phyloP scores from a whole-genome alignment of 2,113 vertebrate species.

The Podarcis cretensis region DNA sequence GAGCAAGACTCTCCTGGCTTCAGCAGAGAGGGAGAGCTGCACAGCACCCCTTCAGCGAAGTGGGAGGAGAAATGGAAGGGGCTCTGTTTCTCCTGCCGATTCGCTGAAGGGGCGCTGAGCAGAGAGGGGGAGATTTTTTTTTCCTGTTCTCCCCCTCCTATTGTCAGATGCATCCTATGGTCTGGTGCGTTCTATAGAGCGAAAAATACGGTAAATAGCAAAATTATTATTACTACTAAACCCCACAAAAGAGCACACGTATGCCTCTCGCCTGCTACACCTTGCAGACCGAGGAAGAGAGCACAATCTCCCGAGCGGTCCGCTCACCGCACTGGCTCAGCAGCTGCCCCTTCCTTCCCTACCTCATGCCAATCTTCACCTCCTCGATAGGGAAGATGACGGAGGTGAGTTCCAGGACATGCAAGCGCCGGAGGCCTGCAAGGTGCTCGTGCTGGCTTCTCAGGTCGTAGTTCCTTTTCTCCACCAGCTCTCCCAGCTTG shows the following conservation, averaged over 20 bases:
- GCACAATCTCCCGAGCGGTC: too few species aligned
- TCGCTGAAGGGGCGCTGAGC: too few species aligned
- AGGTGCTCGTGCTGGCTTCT: slow-evolving; percentile 81
- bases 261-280: neutral
- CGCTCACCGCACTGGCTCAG: neutral
- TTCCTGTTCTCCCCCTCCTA: too few species aligned
- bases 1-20: too few species aligned
- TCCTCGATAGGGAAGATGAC: slow-evolving; percentile 93
- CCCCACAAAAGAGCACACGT: neutral
- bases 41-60: too few species aligned
- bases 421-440: slow-evolving; percentile 80
- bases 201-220: too few species aligned
- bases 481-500: slow-evolving; percentile 87
- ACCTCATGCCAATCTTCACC: slow-evolving; percentile 92
- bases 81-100: too few species aligned
- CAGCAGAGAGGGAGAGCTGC: too few species aligned
- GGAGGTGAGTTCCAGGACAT: slow-evolving; percentile 90
- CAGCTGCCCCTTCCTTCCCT: slow-evolving; percentile 4
- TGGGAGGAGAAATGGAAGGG: too few species aligned
- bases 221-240: neutral
- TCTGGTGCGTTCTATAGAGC: too few species aligned
- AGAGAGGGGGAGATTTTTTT: too few species aligned
- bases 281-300: neutral
- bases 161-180: too few species aligned
- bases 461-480: slow-evolving; percentile 83